Evolutionary conservation across 2,797 vertebrate species (phyloP).

Genomic region (Myotis findleyi): DNA sequence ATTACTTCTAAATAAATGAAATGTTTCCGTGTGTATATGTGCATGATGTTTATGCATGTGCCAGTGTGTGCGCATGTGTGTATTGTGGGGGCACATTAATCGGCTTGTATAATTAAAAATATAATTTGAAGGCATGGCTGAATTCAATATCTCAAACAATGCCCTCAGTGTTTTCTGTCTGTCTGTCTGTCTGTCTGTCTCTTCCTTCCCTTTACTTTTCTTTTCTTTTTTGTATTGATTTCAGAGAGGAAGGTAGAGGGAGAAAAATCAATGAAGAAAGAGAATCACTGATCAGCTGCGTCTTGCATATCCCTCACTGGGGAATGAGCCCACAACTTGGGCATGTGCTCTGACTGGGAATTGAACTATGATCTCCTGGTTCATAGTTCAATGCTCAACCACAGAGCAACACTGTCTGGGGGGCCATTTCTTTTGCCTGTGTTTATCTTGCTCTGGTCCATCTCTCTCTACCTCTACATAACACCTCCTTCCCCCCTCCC

Average conservation of each 20-base stretch:
- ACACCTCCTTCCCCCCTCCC: not conserved
- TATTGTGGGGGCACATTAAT: not conserved
- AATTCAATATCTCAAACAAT: not conserved
- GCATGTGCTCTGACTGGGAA: too few species aligned
- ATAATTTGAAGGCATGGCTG: not conserved
- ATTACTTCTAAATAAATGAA: not conserved
- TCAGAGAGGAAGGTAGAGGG: too few species aligned
- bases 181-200: not conserved
- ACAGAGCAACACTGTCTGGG: too few species aligned
- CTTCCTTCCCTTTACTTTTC: not conserved
- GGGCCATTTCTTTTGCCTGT: not conserved
- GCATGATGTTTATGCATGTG: fast-evolving
- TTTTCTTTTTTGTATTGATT: too few species aligned
- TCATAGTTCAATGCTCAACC: too few species aligned
- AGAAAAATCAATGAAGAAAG: too few species aligned
- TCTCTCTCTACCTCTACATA: not conserved
- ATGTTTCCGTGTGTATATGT: not conserved
- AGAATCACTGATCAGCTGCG: too few species aligned
- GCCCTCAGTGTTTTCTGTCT: not conserved
- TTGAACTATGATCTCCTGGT: too few species aligned
- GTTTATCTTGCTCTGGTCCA: not conserved
- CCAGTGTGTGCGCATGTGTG: not conserved
- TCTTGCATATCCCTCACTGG: too few species aligned
- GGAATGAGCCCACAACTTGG: too few species aligned
- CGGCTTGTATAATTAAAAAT: not conserved